These are phyloP conservation scores for Acronicta alni DNA, from an alignment of 2,888 invertebrate species.

Conservation along the genomic window DNA sequence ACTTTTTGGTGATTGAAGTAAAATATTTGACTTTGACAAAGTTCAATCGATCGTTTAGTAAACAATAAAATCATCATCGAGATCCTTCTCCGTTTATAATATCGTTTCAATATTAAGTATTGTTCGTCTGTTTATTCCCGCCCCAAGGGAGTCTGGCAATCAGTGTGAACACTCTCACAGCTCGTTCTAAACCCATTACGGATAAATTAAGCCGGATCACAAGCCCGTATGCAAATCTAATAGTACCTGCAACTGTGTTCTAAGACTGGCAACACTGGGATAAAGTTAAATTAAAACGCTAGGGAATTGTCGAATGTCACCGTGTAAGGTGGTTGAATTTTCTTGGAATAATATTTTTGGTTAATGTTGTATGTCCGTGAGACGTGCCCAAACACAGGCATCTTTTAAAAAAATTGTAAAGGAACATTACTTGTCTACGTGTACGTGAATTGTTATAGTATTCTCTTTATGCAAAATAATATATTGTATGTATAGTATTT, in stretches of 20 bases:
- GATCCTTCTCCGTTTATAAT: constrained; percentile 24
- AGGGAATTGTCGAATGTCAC: neutral
- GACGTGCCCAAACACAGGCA: no score
- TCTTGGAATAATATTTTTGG: neutral
- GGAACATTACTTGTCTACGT: no score
- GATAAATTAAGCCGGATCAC: constrained; percentile 84
- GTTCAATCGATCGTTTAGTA: no score
- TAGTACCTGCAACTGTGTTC: constrained; percentile 52
- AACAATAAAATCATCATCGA: neutral
- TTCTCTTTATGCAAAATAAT: no score
- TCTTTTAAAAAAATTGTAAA: no score
- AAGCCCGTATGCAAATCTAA: constrained; percentile 70
- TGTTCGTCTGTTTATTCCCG: constrained; percentile 55
- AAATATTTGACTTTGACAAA: no score
- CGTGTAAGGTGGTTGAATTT: neutral
- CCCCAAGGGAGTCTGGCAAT: constrained; percentile 83
- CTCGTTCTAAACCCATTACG: constrained; percentile 84
- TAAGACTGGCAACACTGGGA: constrained; percentile 41
- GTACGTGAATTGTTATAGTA: no score
- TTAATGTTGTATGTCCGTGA: constrained; percentile 6
- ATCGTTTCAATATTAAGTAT: constrained; percentile 51
- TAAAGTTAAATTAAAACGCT: constrained; percentile 51
- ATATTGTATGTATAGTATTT: no score
- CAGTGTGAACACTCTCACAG: constrained; percentile 75
- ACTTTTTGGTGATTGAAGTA: no score